phyloP scores from a whole-genome alignment of 2,113 vertebrate genomes.

The Reinhardtius hippoglossoides region DNA sequence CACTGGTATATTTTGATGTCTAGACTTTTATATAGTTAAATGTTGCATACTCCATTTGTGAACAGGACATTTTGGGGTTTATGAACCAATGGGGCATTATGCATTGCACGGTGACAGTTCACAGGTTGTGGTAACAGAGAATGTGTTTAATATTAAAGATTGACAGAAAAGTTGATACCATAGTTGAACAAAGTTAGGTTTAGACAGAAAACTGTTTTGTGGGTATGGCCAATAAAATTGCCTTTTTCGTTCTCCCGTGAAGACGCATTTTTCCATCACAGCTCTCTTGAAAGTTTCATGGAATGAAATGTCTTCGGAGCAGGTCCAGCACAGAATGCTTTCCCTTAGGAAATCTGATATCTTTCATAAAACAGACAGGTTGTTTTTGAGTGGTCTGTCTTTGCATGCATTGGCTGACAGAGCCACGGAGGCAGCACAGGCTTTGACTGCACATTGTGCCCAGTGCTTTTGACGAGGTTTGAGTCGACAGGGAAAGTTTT shows the following conservation, averaged over 20 bases:
- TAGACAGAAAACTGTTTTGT: background rate
- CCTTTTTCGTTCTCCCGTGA: background rate
- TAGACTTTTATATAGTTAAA: conserved; percentile 7
- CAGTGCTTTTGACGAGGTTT: conserved; percentile 10
- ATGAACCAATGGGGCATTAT: background rate
- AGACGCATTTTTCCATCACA: background rate
- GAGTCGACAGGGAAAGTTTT: background rate
- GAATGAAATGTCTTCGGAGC: background rate
- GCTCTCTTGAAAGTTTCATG: background rate
- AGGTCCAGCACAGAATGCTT: background rate
- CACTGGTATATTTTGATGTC: background rate
- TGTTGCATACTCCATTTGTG: conserved; percentile 1
- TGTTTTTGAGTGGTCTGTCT: conserved; percentile 8
- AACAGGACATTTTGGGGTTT: background rate
- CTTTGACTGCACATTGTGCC: background rate
- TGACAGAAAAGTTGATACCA: background rate
- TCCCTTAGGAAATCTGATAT: background rate
- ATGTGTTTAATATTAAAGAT: background rate
- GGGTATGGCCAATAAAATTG: background rate
- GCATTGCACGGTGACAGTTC: background rate
- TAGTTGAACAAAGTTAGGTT: background rate
- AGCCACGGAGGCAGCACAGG: background rate
- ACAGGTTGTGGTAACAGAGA: background rate
- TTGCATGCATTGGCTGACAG: background rate
- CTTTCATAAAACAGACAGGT: conserved; percentile 9